Conservation (phyloP, 2,113 vertebrate genomes). For the Marmota monax region DNA sequence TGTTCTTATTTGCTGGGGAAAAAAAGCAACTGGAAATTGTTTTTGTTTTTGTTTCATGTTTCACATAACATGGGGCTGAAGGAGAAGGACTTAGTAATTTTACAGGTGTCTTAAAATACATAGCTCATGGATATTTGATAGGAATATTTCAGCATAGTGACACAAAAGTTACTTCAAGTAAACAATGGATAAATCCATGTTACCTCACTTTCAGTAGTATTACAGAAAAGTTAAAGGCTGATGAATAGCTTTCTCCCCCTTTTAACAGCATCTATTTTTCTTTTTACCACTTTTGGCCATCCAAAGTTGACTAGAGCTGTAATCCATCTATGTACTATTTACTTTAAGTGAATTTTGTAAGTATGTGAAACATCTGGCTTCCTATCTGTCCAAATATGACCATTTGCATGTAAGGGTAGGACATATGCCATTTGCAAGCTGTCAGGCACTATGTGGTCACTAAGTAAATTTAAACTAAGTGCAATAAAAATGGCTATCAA, state of each 20-base stretch:
- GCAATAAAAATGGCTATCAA: neutral
- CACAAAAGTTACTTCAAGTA: conserved; percentile 4
- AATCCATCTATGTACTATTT: neutral
- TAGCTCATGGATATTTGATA: conserved; percentile 42
- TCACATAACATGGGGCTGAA: neutral
- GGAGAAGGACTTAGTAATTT: neutral
- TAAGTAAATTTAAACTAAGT: neutral
- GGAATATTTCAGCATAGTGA: neutral
- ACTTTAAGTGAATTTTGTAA: neutral
- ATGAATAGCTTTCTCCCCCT: neutral
- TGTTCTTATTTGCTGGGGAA: conserved; percentile 63
- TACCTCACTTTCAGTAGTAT: neutral
- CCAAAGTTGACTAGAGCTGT: neutral
- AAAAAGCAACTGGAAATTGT: conserved; percentile 48
- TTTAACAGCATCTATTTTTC: neutral
- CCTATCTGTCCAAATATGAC: neutral
- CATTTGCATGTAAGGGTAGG: neutral
- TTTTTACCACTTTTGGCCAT: neutral
- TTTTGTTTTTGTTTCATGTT: conserved; percentile 64
- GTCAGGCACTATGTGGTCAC: neutral
- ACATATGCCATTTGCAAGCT: neutral
- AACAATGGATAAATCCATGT: conserved; percentile 37
- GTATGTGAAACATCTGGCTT: neutral
- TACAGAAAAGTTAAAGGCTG: neutral
- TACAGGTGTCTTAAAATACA: conserved; percentile 51